Base-by-base conservation (phyloP, 1,140 invertebrate genomes). In the Colletes latitarsis region DNA sequence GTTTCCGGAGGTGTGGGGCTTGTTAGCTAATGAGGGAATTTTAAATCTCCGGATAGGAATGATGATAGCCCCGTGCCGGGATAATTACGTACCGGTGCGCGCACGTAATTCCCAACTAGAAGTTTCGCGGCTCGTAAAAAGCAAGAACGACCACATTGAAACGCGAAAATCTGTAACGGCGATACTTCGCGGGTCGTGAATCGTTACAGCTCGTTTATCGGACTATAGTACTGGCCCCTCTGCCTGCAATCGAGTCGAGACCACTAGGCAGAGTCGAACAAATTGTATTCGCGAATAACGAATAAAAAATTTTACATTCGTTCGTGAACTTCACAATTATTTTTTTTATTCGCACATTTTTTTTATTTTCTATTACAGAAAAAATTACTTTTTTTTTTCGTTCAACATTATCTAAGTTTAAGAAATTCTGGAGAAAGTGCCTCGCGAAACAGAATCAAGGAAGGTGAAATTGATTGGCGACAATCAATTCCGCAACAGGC, bases 401-500 rank as follows among this genome's bases (percentile, higher is more conserved):
- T 5, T 52, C 9, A 4, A 10, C 14, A 10, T 39, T 19, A 5
- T 6, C 4, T 2, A 1, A 14, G 6, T 0, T n/a, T 5, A 67
- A 67, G 9, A 57, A 53, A 6, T 17, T 57, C 5, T n/a, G 15
- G 14, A 39, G 14, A 73, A 21, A 55, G 4, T 30, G 17, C n/a
- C 4, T 12, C 12, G 15, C 55, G 10, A 43, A 68, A 62, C 9
- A 14, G 43, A 60, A 57, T 53, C 43, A 68, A 73, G 15, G n/a
- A 3, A 15, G n/a, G 63, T 46, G 78, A 76, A 81, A 76, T 63
- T 64, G 10, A 81, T 77, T 63, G 55, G 8, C 15, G 71, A 57
- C 64, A 55, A 81, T 81, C 66, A 69, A 76, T 77, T 46, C 49
- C 14, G 49, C 64, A 52, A 60, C 73, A 63, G 19, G 73, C 79